Base-by-base conservation (phyloP, 2,888 invertebrate genomes). In the Taenaris catops region DNA sequence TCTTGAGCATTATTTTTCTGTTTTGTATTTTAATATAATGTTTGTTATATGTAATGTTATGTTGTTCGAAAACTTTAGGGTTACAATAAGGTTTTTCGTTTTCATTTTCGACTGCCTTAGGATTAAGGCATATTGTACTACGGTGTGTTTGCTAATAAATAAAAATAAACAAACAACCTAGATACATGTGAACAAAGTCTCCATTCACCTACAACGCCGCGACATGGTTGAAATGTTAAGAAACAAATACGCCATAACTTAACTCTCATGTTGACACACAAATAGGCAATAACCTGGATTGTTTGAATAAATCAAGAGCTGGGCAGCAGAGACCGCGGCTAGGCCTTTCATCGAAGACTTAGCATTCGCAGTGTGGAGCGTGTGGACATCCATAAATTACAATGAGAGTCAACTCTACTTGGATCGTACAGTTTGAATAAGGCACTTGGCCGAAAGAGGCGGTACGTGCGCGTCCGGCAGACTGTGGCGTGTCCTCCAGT, bases 381-480 rank as follows among this genome's bases (percentile, higher is more conserved):
- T 42, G 57, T 50, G 63, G 68, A 73, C 78, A 71, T 63, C 71
- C 66, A 80, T 79, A 78, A 75, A 75, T 81, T 76, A 76, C 78
- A 75, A 80, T 79, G 78, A 76, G 71, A 58, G 57, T 45, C 51
- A 54, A 49, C 49, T 48, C 49, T 44, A 51, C 44, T 51, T 47
- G 34, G 48, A 38, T 34, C 47, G 52, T 53, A 51, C 50, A 27
- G 48, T 38, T 34, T 48, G 52, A 49, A 53, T 52, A 56, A 41
- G 53, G 56, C 47, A 52, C 52, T 53, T 50, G 46, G 49, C 60
- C 58, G 59, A 57, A 61, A 53, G 56, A 48, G 53, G 50, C 38
- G 39, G 33, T 51, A 58, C 60, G 61, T 59, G 58, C 56, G 53
- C 60, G 59, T 61, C 61, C 60, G 60, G 58, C 53, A 29, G 23